Evolutionary conservation across 2,797 vertebrate species (phyloP).

Genomic region (Erethizon dorsatum): DNA sequence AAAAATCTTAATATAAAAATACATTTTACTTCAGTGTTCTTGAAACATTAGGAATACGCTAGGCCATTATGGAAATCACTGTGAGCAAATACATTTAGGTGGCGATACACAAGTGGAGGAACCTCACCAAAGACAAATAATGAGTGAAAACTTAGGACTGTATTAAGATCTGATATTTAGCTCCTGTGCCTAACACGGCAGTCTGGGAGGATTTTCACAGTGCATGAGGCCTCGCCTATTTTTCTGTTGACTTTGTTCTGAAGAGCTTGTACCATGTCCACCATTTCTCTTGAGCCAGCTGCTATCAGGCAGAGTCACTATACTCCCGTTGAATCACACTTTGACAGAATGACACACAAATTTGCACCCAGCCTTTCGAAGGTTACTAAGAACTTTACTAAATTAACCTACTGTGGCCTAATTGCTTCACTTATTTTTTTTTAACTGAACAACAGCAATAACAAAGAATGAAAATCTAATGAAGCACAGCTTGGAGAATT

Average conservation of each 20-base stretch:
- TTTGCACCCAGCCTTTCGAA: not conserved
- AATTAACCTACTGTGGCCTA: slow-evolving; percentile 43
- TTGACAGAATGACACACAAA: not conserved
- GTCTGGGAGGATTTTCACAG: not conserved
- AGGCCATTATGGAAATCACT: not conserved
- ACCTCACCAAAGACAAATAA: not conserved
- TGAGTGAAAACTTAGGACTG: not conserved
- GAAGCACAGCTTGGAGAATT: slow-evolving; percentile 28
- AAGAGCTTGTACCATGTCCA: not conserved
- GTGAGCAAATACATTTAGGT: not conserved
- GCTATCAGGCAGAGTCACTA: not conserved
- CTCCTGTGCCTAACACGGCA: not conserved
- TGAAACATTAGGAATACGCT: not conserved
- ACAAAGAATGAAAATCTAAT: slow-evolving; percentile 68
- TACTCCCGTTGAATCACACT: not conserved
- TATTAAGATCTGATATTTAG: not conserved
- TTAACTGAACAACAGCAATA: slow-evolving; percentile 55
- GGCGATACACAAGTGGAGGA: not conserved
- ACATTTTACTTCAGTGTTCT: not conserved
- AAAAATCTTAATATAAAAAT: not conserved
- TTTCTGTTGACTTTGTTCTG: not conserved
- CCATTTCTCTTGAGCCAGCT: not conserved
- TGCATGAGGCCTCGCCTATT: not conserved
- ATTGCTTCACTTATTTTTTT: not conserved
- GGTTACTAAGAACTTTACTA: not conserved